Base-by-base conservation (phyloP, 2,888 invertebrate genomes). In the Mimachlamys varia region DNA sequence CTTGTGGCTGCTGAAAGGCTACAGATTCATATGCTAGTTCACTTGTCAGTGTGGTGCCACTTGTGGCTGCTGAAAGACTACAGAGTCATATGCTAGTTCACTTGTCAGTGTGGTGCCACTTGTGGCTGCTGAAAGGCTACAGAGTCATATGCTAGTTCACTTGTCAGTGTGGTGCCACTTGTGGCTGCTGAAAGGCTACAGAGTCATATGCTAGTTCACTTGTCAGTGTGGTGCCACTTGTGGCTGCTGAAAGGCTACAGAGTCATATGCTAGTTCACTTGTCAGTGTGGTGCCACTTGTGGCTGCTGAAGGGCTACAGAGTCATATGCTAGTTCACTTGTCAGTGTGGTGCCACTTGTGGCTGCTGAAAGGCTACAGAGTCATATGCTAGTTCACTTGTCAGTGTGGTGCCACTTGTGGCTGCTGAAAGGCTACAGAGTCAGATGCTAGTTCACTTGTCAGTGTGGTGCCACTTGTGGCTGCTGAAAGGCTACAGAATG, bases 281-380 rank as follows among this genome's bases (percentile, higher is more conserved):
- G 19, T 33, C 76, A 33, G 0, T 76, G 33, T 76, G 76, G 33
- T 10, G 27, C 27, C 10, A 76, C 27, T 13, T 10, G 76, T 76
- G 27, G 76, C 76, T 76, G 33, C 76, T 76, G 76, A 76, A 76
- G 12, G 33, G 76, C 76, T 76, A 76, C n/a, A n/a, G n/a, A n/a
- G n/a, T n/a, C n/a, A n/a, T n/a, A n/a, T n/a, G n/a, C n/a, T n/a
- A n/a, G n/a, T n/a, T 19, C 58, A 58, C 19, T 58, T 19, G 19
- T 33, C 76, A 33, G 0, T 76, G 33, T 76, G 76, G 33, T 10
- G 27, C 27, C 10, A 76, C 27, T 13, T 10, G 76, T 76, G 27
- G 76, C 76, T 76, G 33, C 76, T 76, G 76, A 76, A 76, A 15
- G 33, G 76, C 76, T 76, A 76, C n/a, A n/a, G n/a, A n/a, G n/a